Evolutionary conservation across 1,140 invertebrate genomes (phyloP), one percentile per base, ranked within the genome.

Genomic region (Acyrthosiphon pisum): DNA sequence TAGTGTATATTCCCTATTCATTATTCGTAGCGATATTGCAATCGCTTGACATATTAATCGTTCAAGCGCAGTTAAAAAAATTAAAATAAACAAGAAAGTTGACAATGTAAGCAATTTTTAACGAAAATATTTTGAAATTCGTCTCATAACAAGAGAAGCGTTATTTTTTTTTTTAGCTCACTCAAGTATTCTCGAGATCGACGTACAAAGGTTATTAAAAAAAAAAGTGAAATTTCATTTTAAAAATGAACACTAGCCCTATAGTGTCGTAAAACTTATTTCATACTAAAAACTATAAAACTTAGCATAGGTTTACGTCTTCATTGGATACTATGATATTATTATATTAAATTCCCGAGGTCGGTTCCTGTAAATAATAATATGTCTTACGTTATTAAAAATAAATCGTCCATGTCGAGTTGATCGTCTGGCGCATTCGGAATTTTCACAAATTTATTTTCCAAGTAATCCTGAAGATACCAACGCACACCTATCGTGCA

Each of bases 181-280:
- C 41, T 86, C 14, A 2, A 86, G 41, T 86, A 86, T 48, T 20
- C 41, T 86, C 9, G 1, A 48, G 30, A 86, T 86, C 4, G 3
- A n/a, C 4, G 41, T 20, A 46, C 23, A 46, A 46, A 48, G 14
- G 84, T 86, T 46, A 86, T 6, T 30, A 86, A 86, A 53, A n/a
- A n/a, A 60, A 86, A 86, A 46, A 44, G 41, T 46, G 41, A 86
- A 84, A 84, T 86, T 44, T 86, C 2, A 46, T 86, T 86, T 86
- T 86, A 46, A 48, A 46, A 84, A 41, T 30, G 9, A 53, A 53
- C 20, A 53, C 41, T 9, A 30, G 22, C 8, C 30, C 9, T 84
- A 20, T 30, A n/a, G 60, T 76, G n/a, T 30, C 2, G 23, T 86
- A 86, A 44, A 44, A 86, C 26, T 48, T n/a, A 7, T 86, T 86